phyloP scores from a whole-genome alignment of 1,140 invertebrate species.

The Adoxophyes honmai region DNA sequence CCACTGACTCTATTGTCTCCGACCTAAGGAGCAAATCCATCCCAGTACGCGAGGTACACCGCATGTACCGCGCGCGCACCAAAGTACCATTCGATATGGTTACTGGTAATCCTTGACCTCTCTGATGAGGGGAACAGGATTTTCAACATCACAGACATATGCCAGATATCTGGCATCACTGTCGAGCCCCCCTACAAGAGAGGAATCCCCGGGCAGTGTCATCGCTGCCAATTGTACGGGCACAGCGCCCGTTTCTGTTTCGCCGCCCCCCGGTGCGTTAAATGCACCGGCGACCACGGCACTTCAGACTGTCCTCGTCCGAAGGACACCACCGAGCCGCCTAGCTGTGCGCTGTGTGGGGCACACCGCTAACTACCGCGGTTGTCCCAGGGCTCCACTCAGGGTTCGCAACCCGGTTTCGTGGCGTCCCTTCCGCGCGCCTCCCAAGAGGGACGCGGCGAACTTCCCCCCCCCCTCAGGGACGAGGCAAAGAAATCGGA shows the following conservation, averaged over 20 bases:
- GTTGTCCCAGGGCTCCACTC: too few relatives aligned
- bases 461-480: too few relatives aligned
- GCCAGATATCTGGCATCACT: neutral
- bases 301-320: constrained; percentile 11
- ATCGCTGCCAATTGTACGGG: constrained; percentile 34
- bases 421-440: too few relatives aligned
- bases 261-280: constrained; percentile 24
- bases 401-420: too few relatives aligned
- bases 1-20: too few relatives aligned
- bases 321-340: too few relatives aligned
- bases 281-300: constrained; percentile 29
- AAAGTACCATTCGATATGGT: neutral
- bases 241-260: constrained; percentile 30
- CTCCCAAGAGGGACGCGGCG: too few relatives aligned
- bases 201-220: constrained; percentile 26
- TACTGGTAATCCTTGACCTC: neutral
- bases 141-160: constrained; percentile 6
- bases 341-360: too few relatives aligned
- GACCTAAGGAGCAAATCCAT: too few relatives aligned
- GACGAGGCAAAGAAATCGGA: too few relatives aligned
- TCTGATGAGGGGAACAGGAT: neutral
- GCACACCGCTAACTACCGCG: too few relatives aligned
- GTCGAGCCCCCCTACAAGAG: constrained; percentile 9
- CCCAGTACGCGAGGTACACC: too few relatives aligned
- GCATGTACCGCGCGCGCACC: neutral